These are phyloP conservation scores for Sympetrum striolatum DNA, from an alignment of 2,888 invertebrate species.

Conservation along the genomic window DNA sequence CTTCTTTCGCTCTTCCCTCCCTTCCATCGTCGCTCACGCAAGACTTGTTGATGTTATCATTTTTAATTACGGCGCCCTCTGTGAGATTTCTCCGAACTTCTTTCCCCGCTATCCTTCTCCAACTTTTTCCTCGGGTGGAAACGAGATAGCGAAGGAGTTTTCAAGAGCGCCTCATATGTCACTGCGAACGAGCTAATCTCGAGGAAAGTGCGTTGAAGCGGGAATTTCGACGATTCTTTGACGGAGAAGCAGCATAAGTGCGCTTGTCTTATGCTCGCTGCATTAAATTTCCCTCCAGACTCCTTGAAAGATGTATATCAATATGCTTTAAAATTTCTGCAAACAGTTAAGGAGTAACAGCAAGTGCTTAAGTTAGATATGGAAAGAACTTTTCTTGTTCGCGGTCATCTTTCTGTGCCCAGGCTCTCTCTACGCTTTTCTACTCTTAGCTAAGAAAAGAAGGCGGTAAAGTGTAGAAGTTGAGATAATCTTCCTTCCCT, in stretches of 20 bases:
- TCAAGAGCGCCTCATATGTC: neutral
- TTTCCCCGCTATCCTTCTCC: neutral
- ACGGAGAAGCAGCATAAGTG: neutral
- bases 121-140: neutral
- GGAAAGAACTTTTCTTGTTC: too few relatives aligned
- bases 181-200: neutral
- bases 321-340: too few relatives aligned
- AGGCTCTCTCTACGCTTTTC: too few relatives aligned
- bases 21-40: neutral
- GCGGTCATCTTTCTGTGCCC: too few relatives aligned
- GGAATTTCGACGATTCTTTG: neutral
- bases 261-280: too few relatives aligned
- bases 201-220: neutral
- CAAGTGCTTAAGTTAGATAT: too few relatives aligned
- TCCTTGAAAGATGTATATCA: too few relatives aligned
- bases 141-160: neutral
- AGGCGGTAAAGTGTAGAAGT: too few relatives aligned
- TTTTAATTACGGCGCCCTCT: neutral
- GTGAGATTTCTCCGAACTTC: neutral
- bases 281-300: too few relatives aligned
- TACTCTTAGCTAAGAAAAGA: too few relatives aligned
- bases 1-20: neutral
- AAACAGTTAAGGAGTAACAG: too few relatives aligned
- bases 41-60: neutral
- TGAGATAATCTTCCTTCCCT: too few relatives aligned